phyloP scores from a whole-genome alignment of 2,113 vertebrate genomes.

The Hippoglossus stenolepis region DNA sequence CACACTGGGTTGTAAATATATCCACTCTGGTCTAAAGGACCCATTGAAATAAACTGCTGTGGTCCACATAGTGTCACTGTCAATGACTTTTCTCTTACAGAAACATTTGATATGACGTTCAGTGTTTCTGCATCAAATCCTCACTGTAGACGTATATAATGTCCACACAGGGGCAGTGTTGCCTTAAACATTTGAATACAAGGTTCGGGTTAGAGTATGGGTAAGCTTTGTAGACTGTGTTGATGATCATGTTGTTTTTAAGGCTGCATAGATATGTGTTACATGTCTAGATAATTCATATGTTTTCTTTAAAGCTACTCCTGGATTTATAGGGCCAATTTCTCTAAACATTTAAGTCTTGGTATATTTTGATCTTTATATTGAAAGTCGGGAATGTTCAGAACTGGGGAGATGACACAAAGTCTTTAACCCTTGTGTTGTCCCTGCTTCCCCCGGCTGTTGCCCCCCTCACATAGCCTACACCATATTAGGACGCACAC shows the following conservation, averaged over 20 bases:
- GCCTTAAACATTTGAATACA: not conserved
- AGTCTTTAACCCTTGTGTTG: too few species aligned
- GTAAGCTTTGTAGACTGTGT: not conserved
- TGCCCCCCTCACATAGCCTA: too few species aligned
- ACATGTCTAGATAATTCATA: not conserved
- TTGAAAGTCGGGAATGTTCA: not conserved
- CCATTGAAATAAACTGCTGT: not conserved
- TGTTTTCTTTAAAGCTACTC: not conserved
- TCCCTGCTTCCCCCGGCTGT: too few species aligned
- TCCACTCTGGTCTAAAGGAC: too few species aligned
- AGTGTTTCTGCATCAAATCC: not conserved
- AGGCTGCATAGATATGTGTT: not conserved
- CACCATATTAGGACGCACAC: too few species aligned
- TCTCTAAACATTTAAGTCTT: not conserved
- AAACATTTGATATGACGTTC: not conserved
- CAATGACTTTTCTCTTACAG: not conserved
- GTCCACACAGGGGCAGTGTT: conserved; percentile 58
- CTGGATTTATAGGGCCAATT: not conserved
- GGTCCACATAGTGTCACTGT: not conserved
- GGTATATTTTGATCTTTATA: conserved; percentile 6
- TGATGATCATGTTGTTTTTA: not conserved
- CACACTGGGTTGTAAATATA: too few species aligned
- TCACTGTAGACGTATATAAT: not conserved
- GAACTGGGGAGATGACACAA: not conserved
- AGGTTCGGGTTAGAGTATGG: not conserved